Evolutionary conservation across 2,888 invertebrate species (phyloP).

Genomic region (Drosophila birchii): DNA sequence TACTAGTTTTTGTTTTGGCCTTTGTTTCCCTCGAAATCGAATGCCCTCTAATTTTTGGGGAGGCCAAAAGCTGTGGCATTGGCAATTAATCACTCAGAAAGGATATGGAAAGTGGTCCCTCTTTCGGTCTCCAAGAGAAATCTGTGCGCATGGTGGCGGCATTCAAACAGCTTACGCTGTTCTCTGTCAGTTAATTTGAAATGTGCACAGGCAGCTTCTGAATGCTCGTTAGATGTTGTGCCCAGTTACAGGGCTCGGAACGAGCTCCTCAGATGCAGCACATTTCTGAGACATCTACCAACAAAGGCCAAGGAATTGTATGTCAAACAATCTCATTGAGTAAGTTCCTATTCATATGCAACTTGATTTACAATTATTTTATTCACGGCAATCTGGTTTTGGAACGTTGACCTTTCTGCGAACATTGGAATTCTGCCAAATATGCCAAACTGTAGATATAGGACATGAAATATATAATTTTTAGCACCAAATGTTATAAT

Average conservation of each 20-base stretch:
- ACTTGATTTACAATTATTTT: conserved; percentile 7
- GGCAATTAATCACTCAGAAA: conserved; percentile 46
- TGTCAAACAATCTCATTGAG: conserved; percentile 1
- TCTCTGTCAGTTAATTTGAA: conserved; percentile 31
- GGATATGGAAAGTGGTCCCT: conserved; percentile 2
- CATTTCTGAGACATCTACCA: neutral
- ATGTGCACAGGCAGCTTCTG: conserved; percentile 15
- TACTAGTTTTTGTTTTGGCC: conserved; percentile 11
- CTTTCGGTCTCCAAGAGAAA: neutral
- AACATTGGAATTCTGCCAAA: neutral
- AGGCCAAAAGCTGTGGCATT: conserved; percentile 9
- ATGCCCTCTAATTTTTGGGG: conserved; percentile 8
- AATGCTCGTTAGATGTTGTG: conserved; percentile 17
- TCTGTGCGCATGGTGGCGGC: conserved; percentile 13
- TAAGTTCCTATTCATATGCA: conserved; percentile 3
- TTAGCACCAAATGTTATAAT: neutral
- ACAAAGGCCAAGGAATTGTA: conserved; percentile 3
- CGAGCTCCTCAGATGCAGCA: neutral
- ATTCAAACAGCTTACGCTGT: conserved; percentile 26
- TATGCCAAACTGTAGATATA: neutral
- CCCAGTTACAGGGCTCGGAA: neutral
- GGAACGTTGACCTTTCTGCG: neutral
- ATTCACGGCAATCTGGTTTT: conserved; percentile 1
- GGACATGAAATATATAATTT: neutral
- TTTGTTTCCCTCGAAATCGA: conserved; percentile 30